Evolutionary conservation across 2,888 invertebrate genomes (phyloP).

Genomic region (Myopa testacea): DNA sequence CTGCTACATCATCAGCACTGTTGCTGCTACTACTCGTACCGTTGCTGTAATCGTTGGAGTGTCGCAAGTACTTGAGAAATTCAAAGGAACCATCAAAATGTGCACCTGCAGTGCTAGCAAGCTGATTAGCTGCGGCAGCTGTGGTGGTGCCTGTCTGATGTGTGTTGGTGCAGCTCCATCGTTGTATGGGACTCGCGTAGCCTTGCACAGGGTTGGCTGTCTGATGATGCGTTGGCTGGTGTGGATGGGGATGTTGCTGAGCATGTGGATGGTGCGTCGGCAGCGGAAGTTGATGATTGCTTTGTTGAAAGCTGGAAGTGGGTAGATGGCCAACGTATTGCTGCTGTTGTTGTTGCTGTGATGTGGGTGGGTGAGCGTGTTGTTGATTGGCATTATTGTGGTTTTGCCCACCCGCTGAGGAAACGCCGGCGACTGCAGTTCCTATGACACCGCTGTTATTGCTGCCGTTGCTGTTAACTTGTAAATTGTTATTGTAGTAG

Average conservation of each 20-base stretch:
- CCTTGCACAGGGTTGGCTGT: slow-evolving; percentile 32
- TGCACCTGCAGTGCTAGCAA: slow-evolving; percentile 41
- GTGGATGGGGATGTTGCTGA: slow-evolving; percentile 35
- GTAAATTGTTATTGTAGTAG: slow-evolving; percentile 47
- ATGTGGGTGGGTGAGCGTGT: slow-evolving; percentile 29
- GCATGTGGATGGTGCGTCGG: slow-evolving; percentile 39
- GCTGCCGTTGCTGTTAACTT: slow-evolving; percentile 36
- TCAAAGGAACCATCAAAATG: slow-evolving; percentile 68
- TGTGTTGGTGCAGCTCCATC: slow-evolving; percentile 25
- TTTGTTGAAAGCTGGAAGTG: slow-evolving; percentile 39
- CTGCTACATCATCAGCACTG: slow-evolving; percentile 40
- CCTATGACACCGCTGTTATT: slow-evolving; percentile 34
- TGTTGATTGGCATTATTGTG: slow-evolving; percentile 32
- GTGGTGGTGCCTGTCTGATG: slow-evolving; percentile 38
- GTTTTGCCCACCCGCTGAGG: slow-evolving; percentile 29
- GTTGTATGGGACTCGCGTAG: slow-evolving; percentile 26
- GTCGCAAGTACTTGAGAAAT: slow-evolving; percentile 67
- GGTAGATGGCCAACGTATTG: slow-evolving; percentile 38
- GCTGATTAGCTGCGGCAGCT: slow-evolving; percentile 24
- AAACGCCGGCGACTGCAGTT: slow-evolving; percentile 21
- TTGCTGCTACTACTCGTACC: slow-evolving; percentile 41
- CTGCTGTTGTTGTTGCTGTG: slow-evolving; percentile 40
- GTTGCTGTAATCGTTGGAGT: slow-evolving; percentile 62
- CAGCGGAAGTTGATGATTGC: slow-evolving; percentile 43
- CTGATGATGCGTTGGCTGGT: slow-evolving; percentile 41